Evolutionary conservation across 53 echinoderm and acorn worm species (phyloP), one percentile per base, ranked within the genome.

Genomic region (Holothuria leucospilota): DNA sequence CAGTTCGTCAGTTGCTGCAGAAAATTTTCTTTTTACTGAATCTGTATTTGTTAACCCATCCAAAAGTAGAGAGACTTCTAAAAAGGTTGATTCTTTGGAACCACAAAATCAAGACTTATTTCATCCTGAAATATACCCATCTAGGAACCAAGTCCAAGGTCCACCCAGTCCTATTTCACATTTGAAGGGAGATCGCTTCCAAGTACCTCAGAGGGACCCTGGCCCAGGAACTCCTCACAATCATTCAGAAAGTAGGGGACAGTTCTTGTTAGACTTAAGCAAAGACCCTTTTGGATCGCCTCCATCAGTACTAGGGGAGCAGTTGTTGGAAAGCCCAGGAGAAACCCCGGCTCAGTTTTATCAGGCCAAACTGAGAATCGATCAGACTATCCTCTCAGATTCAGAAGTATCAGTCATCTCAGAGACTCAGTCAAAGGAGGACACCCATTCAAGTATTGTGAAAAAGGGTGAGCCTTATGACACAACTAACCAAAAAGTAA

Each of bases 261-360:
- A 67, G 27, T 52, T 91, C 7, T 88, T 89, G 11, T 72, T 86
- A 62, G 89, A 91, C 42, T 77, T 82, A 0, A 90, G 90, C 49
- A 60, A 63, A 0, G 93, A 96, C 30, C 88, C 84, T 14, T 96
- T 96, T 89, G 96, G 92, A 9, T 93, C 91, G 6, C 85, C 88
- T 69, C 88, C 87, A 56, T 77, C 92, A 46, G 86, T 88, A 49
- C 85, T 90, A 13, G 94, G 90, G 49, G 86, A 90, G 26, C 85
- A 89, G 5, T 83, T 94, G 23, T 67, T 94, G 41, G 96, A 96
- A 82, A 96, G 96, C 72, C 96, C 96, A 27, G 80, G 92, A 21
- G 93, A 93, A 62, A 92, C 92, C n/a, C 93, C 96, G 6, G 86
- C 91, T 63, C 94, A 94, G 77, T 96, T 94, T 69, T 90, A 90